These are phyloP conservation scores for Homalodisca vitripennis DNA, from an alignment of 1,140 invertebrate species.

Conservation along the genomic window DNA sequence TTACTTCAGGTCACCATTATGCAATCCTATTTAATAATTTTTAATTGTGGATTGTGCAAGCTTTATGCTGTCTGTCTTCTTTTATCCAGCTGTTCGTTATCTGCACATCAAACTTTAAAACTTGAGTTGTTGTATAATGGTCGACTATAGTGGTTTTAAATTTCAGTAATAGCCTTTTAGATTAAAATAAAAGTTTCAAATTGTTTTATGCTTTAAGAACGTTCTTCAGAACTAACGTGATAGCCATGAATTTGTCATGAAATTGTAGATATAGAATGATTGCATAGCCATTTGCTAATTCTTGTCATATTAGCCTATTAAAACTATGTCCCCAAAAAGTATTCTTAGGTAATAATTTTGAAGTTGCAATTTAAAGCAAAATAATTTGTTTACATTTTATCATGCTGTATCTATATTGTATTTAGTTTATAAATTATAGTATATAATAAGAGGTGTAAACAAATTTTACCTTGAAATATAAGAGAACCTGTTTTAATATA, in stretches of 20 bases:
- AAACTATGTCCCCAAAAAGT: slow-evolving; percentile 1
- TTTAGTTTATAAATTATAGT: neutral
- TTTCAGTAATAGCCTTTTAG: too few relatives aligned
- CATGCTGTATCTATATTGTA: slow-evolving; percentile 1
- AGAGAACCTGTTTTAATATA: slow-evolving; percentile 6
- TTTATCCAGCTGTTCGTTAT: too few relatives aligned
- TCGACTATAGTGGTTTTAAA: too few relatives aligned
- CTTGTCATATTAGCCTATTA: slow-evolving; percentile 13
- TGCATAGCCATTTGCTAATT: slow-evolving; percentile 4
- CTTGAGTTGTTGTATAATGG: too few relatives aligned
- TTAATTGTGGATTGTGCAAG: too few relatives aligned
- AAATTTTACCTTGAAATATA: slow-evolving; percentile 7
- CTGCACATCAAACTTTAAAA: too few relatives aligned
- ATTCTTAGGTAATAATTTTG: slow-evolving; percentile 7
- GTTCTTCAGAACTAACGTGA: neutral
- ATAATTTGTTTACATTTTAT: slow-evolving; percentile 3
- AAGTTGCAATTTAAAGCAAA: neutral
- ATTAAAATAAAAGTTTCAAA: too few relatives aligned
- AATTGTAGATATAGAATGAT: slow-evolving; percentile 4
- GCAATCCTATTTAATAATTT: too few relatives aligned
- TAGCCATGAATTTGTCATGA: neutral
- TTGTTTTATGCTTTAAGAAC: too few relatives aligned
- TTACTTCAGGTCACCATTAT: too few relatives aligned
- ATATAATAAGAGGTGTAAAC: neutral
- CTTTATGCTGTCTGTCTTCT: too few relatives aligned